phyloP scores from a whole-genome alignment of 2,113 vertebrate genomes.

The Leptosomus discolor region DNA sequence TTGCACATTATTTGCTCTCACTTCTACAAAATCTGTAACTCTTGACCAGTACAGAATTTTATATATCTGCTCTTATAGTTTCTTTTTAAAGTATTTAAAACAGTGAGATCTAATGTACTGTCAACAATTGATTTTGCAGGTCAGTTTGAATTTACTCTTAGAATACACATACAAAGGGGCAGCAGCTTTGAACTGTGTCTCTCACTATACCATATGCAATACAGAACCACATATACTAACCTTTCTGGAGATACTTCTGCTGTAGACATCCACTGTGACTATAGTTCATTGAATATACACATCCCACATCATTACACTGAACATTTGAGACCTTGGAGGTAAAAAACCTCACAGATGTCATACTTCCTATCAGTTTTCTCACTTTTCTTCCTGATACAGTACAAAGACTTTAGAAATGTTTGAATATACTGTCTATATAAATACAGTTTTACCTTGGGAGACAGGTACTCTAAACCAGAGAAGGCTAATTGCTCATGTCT shows the following conservation, averaged over 20 bases:
- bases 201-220: not conserved
- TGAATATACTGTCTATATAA: not conserved
- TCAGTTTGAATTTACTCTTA: not conserved
- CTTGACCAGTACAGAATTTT: not conserved
- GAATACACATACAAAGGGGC: not conserved
- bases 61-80: not conserved
- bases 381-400: not conserved
- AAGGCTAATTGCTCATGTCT: not conserved
- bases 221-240: not conserved
- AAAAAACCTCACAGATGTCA: fast-evolving
- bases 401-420: not conserved
- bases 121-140: not conserved
- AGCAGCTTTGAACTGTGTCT: not conserved
- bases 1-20: not conserved
- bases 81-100: not conserved
- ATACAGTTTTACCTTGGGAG: not conserved
- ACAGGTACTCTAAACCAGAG: not conserved
- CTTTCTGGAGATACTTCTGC: not conserved
- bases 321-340: not conserved
- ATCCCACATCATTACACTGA: not conserved
- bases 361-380: not conserved
- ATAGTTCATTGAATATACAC: not conserved
- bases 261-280: not conserved
- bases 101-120: not conserved
- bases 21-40: not conserved